Evolutionary conservation across 64 coral and sea anemone species (phyloP), one percentile per base, ranked within the genome.

Genomic region (Catalaphyllia jardinei): DNA sequence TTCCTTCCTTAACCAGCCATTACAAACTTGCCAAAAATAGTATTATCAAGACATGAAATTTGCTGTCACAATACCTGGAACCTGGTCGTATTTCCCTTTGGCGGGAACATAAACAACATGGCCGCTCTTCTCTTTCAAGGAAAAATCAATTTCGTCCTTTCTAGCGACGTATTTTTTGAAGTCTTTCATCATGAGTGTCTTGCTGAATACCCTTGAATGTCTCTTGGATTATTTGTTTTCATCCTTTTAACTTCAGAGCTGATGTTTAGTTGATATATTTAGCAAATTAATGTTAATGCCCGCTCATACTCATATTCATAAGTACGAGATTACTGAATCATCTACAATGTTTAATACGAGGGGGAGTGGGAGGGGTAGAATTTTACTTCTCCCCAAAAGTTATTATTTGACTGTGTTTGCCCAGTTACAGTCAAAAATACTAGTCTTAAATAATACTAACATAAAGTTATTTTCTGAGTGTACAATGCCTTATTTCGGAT

Each of bases 71-170:
- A 62, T 82, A 82, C 79, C 79, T 35, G 79, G 79, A 62, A 82
- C 59, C 22, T 62, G 55, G 17, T 82, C 79, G 22, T 2, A 31
- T 30, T 63, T 82, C 25, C 18, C 31, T 19, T 30, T 82, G 14
- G 18, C 4, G 15, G 79, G 79, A 62, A 62, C 50, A 35, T 82
- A 82, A 61, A 82, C 79, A 60, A 82, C 31, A 82, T 82, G 60
- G 55, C 79, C 79, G 29, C 59, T 31, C 55, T 14, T 82, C 18
- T 82, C 79, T 63, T 82, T 24, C 22, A 82, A 20, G 29, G 59
- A 82, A 63, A 82, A 82, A 12, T 82, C 59, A 28, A 82, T 82
- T 82, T 82, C 79, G 13, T 82, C 79, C 59, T 38, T 60, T 13
- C 17, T 63, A 63, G 29, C n/a, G 57, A 82, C 0, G 55, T 29